Percentiles rank a stretch among this genome's conserved stretches.
Evolutionary conservation across 2,888 invertebrate species (phyloP).

Genomic region (Eugnorisma glareosa): DNA sequence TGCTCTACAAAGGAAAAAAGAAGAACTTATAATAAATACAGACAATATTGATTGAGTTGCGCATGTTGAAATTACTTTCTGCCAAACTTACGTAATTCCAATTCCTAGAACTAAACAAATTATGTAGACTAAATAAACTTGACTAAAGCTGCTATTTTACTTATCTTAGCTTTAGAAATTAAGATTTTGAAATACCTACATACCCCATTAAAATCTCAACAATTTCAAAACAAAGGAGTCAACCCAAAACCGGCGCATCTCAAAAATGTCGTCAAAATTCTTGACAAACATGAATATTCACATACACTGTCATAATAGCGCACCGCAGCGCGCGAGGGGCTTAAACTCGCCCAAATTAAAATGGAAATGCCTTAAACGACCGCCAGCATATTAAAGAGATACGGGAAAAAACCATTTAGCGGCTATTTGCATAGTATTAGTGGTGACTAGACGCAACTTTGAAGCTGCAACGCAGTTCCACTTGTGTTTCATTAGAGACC

Average conservation of each 20-base stretch:
- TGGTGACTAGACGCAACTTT: slow-evolving; percentile 60
- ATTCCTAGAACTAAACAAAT: background rate
- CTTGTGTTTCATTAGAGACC: slow-evolving; percentile 59
- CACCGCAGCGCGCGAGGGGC: slow-evolving; percentile 59
- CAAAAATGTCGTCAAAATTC: slow-evolving; percentile 40
- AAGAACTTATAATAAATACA: background rate
- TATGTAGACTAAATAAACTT: background rate
- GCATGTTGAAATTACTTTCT: background rate
- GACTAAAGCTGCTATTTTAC: background rate
- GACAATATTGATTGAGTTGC: background rate
- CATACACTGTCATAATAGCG: slow-evolving; percentile 36
- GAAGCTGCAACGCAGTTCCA: slow-evolving; percentile 48
- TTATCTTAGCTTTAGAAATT: background rate
- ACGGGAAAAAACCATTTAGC: slow-evolving; percentile 71
- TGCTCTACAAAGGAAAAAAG: background rate
- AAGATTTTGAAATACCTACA: background rate
- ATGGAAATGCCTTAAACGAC: slow-evolving; percentile 73
- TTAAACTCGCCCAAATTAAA: slow-evolving; percentile 74
- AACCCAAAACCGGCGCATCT: slow-evolving; percentile 20
- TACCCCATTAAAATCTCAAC: slow-evolving; percentile 22
- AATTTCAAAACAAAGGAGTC: slow-evolving; percentile 29
- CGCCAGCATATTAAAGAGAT: slow-evolving; percentile 69
- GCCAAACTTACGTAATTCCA: background rate
- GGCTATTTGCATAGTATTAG: slow-evolving; percentile 73
- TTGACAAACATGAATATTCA: slow-evolving; percentile 61